These are phyloP conservation scores for Ibidorhyncha struthersii DNA, from an alignment of 2,113 vertebrate species.

Conservation along the genomic window DNA sequence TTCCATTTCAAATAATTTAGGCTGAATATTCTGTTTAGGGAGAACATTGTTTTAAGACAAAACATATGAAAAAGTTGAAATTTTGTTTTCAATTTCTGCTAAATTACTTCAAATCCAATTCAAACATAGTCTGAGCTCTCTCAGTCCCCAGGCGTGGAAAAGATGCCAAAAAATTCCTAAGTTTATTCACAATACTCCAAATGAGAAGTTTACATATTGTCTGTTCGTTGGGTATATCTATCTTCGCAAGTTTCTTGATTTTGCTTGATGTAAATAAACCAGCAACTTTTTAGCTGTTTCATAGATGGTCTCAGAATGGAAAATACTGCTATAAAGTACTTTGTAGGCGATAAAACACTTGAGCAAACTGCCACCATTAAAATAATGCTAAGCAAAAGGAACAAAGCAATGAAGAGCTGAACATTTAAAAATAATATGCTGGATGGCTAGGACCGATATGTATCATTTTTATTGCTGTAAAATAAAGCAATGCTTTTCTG, in stretches of 20 bases:
- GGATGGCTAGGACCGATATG: neutral
- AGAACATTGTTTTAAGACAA: neutral
- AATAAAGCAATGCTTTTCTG: neutral
- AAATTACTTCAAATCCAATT: neutral
- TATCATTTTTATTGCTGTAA: neutral
- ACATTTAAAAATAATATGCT: neutral
- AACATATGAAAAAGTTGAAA: neutral
- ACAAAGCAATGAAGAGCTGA: neutral
- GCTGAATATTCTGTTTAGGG: neutral
- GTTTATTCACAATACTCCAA: neutral
- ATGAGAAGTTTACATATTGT: neutral
- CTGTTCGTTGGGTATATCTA: neutral
- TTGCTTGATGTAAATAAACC: neutral
- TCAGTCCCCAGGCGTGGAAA: neutral
- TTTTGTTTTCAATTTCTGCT: neutral
- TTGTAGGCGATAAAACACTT: neutral
- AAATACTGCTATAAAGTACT: neutral
- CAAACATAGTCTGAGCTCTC: neutral
- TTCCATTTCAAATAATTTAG: neutral
- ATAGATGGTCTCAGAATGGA: neutral
- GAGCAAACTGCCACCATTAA: neutral
- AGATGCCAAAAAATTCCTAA: neutral
- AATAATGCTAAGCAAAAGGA: neutral
- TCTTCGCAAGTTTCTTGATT: neutral
- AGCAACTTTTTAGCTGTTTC: neutral